These are phyloP conservation scores for Colius striatus DNA, from an alignment of 2,113 vertebrate species.

Conservation along the genomic window DNA sequence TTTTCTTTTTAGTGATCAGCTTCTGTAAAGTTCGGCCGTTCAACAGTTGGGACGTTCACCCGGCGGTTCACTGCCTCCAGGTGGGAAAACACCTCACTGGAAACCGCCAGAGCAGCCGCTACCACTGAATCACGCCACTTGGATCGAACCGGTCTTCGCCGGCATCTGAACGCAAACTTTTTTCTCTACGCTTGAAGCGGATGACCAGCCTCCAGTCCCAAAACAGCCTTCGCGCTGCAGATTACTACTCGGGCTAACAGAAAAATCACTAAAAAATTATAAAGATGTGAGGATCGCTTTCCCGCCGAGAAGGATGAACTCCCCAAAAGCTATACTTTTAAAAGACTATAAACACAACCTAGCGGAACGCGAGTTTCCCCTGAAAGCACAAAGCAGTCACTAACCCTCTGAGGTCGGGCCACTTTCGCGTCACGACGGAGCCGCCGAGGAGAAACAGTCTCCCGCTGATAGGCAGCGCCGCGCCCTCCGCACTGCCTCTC, in stretches of 20 bases:
- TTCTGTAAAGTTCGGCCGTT: background rate
- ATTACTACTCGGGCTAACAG: background rate
- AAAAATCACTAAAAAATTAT: background rate
- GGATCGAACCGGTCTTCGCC: background rate
- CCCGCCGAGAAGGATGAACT: background rate
- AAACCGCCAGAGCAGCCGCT: background rate
- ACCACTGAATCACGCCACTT: background rate
- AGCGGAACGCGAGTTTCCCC: background rate
- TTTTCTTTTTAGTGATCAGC: background rate
- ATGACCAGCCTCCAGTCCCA: background rate
- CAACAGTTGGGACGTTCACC: background rate
- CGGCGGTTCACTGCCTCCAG: background rate
- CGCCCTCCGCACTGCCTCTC: background rate
- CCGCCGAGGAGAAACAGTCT: background rate
- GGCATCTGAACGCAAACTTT: background rate
- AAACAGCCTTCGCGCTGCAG: background rate
- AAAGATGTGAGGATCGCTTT: background rate
- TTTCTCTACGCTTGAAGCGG: background rate
- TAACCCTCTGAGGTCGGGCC: background rate
- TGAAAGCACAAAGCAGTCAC: background rate
- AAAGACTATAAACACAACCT: background rate
- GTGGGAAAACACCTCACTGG: rapidly evolving
- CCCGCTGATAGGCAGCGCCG: background rate
- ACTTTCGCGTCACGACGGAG: background rate
- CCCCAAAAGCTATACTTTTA: rapidly evolving